Conservation (phyloP, 2,888 invertebrate genomes). For the Pristionchus fissidentatus region DNA sequence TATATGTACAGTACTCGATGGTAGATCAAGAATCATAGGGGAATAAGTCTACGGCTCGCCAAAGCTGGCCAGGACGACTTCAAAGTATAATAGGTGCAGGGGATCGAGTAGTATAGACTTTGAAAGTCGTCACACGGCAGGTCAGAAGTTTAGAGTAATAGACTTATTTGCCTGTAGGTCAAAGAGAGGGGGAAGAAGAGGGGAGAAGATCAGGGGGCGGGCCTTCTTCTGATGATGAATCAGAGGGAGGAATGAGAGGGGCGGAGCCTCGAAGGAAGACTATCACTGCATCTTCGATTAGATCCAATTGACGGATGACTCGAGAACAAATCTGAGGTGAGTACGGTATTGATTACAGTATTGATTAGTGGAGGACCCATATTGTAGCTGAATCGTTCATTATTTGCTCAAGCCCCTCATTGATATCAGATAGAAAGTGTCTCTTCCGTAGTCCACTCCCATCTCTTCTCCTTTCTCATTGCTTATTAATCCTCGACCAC, state of each 20-base stretch:
- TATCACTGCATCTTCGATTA: slow-evolving; percentile 30
- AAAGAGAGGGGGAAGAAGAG: neutral
- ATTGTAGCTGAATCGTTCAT: neutral
- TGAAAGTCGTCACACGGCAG: too few species aligned
- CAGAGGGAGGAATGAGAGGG: neutral
- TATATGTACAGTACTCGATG: slow-evolving; percentile 32
- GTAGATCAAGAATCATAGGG: too few species aligned
- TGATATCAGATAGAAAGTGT: too few species aligned
- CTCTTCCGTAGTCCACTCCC: neutral
- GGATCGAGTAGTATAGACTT: too few species aligned
- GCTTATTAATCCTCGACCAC: neutral
- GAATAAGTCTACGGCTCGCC: neutral
- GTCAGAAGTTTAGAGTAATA: neutral
- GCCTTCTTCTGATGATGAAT: neutral
- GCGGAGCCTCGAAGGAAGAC: slow-evolving; percentile 8
- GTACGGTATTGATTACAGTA: neutral
- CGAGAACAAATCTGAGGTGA: slow-evolving; percentile 34
- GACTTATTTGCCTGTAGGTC: too few species aligned
- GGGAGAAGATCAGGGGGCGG: slow-evolving; percentile 35
- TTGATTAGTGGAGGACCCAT: neutral
- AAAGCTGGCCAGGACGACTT: too few species aligned
- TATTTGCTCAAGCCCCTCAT: neutral
- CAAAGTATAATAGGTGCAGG: too few species aligned
- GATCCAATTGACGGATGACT: slow-evolving; percentile 26
- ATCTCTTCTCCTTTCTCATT: neutral